Evolutionary conservation across 1,140 invertebrate genomes (phyloP), one percentile per base, ranked within the genome.

Genomic region (Drosophila kurseongensis): DNA sequence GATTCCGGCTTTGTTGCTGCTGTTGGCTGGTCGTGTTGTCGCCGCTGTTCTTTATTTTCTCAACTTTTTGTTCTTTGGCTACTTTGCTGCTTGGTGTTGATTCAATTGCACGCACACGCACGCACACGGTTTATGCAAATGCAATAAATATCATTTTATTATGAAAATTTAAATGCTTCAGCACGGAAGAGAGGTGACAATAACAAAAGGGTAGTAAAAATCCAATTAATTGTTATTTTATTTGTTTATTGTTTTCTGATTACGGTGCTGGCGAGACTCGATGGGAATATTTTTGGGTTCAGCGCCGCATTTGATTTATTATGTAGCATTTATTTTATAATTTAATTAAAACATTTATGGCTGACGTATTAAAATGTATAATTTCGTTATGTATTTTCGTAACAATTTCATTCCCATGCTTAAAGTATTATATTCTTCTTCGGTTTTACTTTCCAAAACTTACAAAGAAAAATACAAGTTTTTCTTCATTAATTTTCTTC

Each of bases 221-320:
- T 88, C 76, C 80, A 88, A 89, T 88, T 88, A 88, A 88, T 88
- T 89, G 80, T 84, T 83, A 88, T 88, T 88, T 89, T 88, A 88
- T 88, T 89, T 88, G 83, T 89, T 88, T 89, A 86, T 88, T 89
- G 82, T 82, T 78, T 88, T 85, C 75, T 86, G 82, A 85, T 85
- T 85, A 86, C 79, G 72, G 41, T 16, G 14, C 58, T 29, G 63
- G 63, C 23, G 56, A 45, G 6, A 32, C 29, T 3, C 6, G n/a
- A 54, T 16, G 23, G 27, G 14, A 44, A 41, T 41, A 51, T 42
- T 41, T 56, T 63, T 14, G 45, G 38, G 45, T 10, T 57, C 18
- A 35, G 13, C 44, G 51, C 56, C 29, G 23, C 23, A 13, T 61
- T 75, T 85, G 81, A 85, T 85, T 85, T 85, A 85, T 86, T 52